A percentile compares a stretch with the other conserved stretches of the same genome.
Evolutionary conservation across 2,888 invertebrate genomes (phyloP).

Genomic region (Eretmocerus hayati): DNA sequence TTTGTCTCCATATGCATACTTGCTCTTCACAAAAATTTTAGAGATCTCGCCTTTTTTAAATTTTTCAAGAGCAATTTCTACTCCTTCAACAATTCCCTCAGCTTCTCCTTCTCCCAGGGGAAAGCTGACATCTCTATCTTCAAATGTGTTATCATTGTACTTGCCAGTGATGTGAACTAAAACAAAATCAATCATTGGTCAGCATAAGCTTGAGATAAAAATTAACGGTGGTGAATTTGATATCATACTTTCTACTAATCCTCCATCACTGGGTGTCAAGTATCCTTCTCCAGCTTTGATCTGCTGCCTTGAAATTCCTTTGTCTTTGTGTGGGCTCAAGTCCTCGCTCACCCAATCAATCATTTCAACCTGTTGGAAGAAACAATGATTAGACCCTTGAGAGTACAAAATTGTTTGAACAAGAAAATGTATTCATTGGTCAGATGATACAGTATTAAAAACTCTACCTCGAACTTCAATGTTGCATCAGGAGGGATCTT

Average conservation of each 20-base stretch:
- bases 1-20: conserved; percentile 69
- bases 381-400: conserved; percentile 21
- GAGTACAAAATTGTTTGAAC: not conserved
- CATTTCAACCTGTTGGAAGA: conserved; percentile 67
- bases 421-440: no score
- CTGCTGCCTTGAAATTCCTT: conserved; percentile 68
- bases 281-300: conserved; percentile 65
- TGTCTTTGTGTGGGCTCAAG: conserved; percentile 76
- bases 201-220: no score
- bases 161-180: conserved; percentile 68
- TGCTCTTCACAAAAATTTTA: conserved; percentile 62
- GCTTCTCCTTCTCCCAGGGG: conserved; percentile 79
- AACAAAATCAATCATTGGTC: conserved; percentile 33
- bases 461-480: conserved; percentile 79
- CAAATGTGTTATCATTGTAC: conserved; percentile 63
- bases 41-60: conserved; percentile 78
- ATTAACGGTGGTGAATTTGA: no score
- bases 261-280: conserved; percentile 73
- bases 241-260: conserved; percentile 78
- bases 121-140: conserved; percentile 77
- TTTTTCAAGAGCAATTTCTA: conserved; percentile 74
- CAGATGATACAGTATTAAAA: no score
- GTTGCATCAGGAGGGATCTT: conserved; percentile 84
- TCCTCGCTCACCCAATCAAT: conserved; percentile 85
- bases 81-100: conserved; percentile 66